Percentiles rank a stretch among this genome's conserved stretches.
Conservation (phyloP, 1,140 invertebrate genomes). For the Archivesica marissinica region DNA sequence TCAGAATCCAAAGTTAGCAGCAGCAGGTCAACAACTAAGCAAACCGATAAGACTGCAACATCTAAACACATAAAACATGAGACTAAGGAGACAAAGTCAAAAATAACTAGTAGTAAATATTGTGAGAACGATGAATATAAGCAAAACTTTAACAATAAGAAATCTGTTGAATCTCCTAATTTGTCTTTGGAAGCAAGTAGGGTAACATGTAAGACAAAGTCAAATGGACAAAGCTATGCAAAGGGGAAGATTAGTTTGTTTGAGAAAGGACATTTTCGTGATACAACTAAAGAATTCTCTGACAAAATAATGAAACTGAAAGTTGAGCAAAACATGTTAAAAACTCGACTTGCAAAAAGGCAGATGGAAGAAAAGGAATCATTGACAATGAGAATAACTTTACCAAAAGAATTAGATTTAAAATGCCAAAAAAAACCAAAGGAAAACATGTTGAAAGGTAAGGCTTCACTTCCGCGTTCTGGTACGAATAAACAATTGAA, state of each 20-base stretch:
- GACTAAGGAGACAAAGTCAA: too few relatives aligned
- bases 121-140: too few relatives aligned
- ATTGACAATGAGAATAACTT: background rate
- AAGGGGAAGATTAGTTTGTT: background rate
- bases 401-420: background rate
- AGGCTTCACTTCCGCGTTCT: background rate
- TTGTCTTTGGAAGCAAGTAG: too few relatives aligned
- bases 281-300: background rate
- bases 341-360: conserved; percentile 4
- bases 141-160: too few relatives aligned
- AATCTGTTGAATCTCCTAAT: too few relatives aligned
- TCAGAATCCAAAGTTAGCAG: too few relatives aligned
- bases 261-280: background rate
- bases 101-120: too few relatives aligned
- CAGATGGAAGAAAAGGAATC: background rate
- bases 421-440: background rate
- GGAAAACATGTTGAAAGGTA: conserved; percentile 5
- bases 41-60: too few relatives aligned
- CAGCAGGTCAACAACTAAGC: too few relatives aligned
- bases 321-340: conserved; percentile 1
- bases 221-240: too few relatives aligned
- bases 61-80: too few relatives aligned
- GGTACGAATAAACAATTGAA: background rate
- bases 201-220: too few relatives aligned
- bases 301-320: conserved; percentile 18